These are phyloP conservation scores for Drosophila ezoana DNA, from an alignment of 2,888 invertebrate species.

Conservation along the genomic window DNA sequence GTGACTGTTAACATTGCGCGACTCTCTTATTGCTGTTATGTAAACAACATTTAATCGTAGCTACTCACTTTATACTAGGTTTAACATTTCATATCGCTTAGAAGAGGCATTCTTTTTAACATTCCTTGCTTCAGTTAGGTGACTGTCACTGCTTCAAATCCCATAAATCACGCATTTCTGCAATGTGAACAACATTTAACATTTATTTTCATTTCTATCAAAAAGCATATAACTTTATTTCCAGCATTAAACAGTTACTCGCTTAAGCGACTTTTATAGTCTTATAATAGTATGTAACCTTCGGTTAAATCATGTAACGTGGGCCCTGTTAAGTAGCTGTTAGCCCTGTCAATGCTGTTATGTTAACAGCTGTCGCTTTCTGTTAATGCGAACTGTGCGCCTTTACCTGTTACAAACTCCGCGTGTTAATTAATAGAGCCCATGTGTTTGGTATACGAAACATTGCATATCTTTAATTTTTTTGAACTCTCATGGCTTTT, in stretches of 20 bases:
- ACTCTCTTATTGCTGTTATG: neutral
- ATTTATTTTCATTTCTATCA: too few relatives aligned
- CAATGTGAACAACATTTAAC: too few relatives aligned
- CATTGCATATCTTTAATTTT: conserved; percentile 49
- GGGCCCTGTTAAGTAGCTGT: too few relatives aligned
- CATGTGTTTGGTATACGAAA: conserved; percentile 4
- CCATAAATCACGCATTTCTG: too few relatives aligned
- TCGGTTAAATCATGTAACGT: too few relatives aligned
- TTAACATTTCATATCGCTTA: neutral
- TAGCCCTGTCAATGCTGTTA: neutral
- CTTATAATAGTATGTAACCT: neutral
- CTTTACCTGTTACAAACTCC: conserved; percentile 7
- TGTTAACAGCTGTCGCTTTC: neutral
- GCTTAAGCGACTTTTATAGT: neutral
- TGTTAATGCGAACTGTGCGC: too few relatives aligned
- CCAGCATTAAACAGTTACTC: too few relatives aligned
- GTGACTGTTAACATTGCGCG: too few relatives aligned
- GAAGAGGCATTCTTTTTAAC: too few relatives aligned
- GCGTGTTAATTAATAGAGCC: neutral
- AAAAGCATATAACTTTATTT: neutral
- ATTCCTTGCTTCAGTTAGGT: too few relatives aligned
- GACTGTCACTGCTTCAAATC: too few relatives aligned
- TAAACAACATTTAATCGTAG: neutral
- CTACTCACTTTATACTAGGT: too few relatives aligned
- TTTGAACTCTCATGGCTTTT: conserved; percentile 31